Percentiles rank a stretch among this genome's conserved stretches.
These are phyloP conservation scores for Xyrichtys novacula DNA, from an alignment of 2,797 vertebrate species.

Conservation along the genomic window DNA sequence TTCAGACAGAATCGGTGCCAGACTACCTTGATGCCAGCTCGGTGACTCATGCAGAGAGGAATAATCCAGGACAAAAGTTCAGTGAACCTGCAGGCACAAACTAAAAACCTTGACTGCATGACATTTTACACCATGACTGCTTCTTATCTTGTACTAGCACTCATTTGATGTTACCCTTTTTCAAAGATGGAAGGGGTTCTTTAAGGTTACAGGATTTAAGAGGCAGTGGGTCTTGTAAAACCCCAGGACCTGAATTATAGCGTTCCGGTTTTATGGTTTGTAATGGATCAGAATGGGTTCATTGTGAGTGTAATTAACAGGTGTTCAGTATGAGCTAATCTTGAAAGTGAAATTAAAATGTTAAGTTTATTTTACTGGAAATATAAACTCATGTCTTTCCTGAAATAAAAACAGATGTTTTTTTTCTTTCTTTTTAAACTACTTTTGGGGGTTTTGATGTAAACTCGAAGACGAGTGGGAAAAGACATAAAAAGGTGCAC, in stretches of 20 bases:
- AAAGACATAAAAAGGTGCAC: no score
- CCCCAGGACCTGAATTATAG: background rate
- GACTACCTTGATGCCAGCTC: slow-evolving; percentile 30
- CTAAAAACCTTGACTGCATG: background rate
- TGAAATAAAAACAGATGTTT: no score
- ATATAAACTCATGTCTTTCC: no score
- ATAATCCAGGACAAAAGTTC: slow-evolving; percentile 17
- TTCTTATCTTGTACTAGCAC: background rate
- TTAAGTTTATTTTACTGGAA: no score
- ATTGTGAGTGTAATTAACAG: background rate
- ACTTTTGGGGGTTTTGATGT: no score
- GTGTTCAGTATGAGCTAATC: background rate
- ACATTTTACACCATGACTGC: background rate
- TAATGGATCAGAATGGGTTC: background rate
- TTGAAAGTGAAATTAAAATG: no score
- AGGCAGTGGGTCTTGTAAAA: background rate
- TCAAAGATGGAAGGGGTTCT: background rate
- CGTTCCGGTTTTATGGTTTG: background rate
- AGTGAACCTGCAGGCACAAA: slow-evolving; percentile 1
- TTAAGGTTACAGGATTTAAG: background rate
- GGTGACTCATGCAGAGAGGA: slow-evolving; percentile 46
- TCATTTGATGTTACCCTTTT: background rate
- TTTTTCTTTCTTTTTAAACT: no score
- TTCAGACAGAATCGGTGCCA: slow-evolving; percentile 29
- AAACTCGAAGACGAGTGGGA: no score